Percentiles rank a stretch among this genome's conserved stretches.
Evolutionary conservation across 2,113 vertebrate genomes (phyloP).

Genomic region (Meriones unguiculatus): DNA sequence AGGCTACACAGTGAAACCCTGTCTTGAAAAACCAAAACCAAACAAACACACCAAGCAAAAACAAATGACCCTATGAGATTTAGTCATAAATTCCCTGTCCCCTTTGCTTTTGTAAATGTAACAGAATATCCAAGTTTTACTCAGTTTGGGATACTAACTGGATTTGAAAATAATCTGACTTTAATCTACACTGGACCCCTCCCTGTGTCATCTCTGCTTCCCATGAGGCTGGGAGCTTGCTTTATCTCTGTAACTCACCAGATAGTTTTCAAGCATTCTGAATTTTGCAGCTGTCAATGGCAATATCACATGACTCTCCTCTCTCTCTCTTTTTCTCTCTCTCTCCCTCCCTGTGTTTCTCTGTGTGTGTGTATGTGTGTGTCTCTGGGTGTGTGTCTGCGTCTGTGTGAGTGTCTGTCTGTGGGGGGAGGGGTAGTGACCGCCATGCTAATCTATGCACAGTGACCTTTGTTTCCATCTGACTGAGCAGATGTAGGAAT

Average conservation of each 20-base stretch:
- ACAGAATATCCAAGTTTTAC: constrained; percentile 34
- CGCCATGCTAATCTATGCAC: constrained; percentile 77
- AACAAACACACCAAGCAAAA: no score
- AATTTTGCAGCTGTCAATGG: constrained; percentile 34
- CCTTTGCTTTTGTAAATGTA: constrained; percentile 55
- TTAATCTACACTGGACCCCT: constrained; percentile 29
- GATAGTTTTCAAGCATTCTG: constrained; percentile 51
- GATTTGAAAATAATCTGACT: constrained; percentile 51
- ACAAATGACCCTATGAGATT: neutral
- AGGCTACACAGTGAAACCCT: no score
- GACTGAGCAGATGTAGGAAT: constrained; percentile 81
- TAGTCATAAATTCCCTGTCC: constrained; percentile 49
- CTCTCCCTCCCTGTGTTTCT: neutral
- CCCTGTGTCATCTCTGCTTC: neutral
- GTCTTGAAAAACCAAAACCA: no score
- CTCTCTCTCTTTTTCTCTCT: neutral
- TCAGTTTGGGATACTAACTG: constrained; percentile 45
- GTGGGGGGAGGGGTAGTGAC: neutral
- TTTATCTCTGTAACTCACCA: neutral
- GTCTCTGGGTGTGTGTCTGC: neutral
- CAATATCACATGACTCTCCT: neutral
- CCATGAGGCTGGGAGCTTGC: neutral
- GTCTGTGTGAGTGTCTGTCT: neutral
- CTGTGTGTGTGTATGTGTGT: neutral
- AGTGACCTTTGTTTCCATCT: constrained; percentile 82